Percentiles rank a stretch among this genome's conserved stretches.
These are phyloP conservation scores for Drosophila santomea DNA, from an alignment of 1,140 invertebrate genomes.

Conservation along the genomic window DNA sequence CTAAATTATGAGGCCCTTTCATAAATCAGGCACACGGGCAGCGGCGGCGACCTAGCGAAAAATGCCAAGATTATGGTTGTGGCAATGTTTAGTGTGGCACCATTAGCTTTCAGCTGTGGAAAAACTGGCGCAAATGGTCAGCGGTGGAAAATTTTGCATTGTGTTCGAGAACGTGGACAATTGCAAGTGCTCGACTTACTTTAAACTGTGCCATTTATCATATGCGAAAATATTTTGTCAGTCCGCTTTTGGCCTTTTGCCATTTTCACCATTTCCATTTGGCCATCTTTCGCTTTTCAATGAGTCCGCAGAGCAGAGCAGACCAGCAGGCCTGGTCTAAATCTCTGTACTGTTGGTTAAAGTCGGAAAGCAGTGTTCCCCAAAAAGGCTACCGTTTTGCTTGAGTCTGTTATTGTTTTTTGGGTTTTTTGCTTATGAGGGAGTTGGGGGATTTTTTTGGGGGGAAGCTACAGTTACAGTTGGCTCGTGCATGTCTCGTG, in stretches of 20 bases:
- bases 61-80: constrained; percentile 37
- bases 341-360: constrained; percentile 43
- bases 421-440: neutral
- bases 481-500: constrained; percentile 64
- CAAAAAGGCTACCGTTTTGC: constrained; percentile 72
- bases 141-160: constrained; percentile 70
- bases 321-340: constrained; percentile 17
- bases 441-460: neutral
- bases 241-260: constrained; percentile 71
- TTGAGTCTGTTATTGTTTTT: constrained; percentile 4
- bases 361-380: constrained; percentile 11
- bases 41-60: constrained; percentile 64
- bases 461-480: constrained; percentile 18
- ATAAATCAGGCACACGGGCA: constrained; percentile 60
- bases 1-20: constrained; percentile 79
- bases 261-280: constrained; percentile 78
- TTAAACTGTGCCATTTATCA: constrained; percentile 82
- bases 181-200: constrained; percentile 73
- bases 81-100: constrained; percentile 45
- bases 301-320: constrained; percentile 17
- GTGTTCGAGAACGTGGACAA: constrained; percentile 63
- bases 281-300: constrained; percentile 74
- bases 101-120: constrained; percentile 28
- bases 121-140: constrained; percentile 61
- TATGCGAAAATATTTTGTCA: constrained; percentile 79